Conservation (phyloP, 2,797 vertebrate genomes). For the Erethizon dorsatum region DNA sequence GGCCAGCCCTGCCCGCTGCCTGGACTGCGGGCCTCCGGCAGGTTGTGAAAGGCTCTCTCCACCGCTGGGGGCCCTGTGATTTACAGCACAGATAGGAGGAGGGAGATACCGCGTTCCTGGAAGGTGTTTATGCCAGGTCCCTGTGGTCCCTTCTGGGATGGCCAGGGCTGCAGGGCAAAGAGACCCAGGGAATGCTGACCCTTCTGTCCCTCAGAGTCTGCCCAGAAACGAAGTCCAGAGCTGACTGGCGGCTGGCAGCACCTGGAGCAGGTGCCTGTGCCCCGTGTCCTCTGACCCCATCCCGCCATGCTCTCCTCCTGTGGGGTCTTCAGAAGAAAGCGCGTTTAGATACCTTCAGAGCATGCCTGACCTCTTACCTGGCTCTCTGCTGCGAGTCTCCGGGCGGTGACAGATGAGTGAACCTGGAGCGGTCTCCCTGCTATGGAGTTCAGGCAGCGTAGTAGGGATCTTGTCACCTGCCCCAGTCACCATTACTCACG, state of each 20-base stretch:
- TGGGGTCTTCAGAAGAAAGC: not conserved
- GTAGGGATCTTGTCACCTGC: not conserved
- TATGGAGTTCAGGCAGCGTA: not conserved
- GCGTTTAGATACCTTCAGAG: conserved; percentile 8
- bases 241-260: not conserved
- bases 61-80: conserved; percentile 11
- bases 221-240: conserved; percentile 9
- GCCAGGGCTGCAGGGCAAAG: not conserved
- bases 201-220: not conserved
- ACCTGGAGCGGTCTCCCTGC: not conserved
- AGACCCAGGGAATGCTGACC: not conserved
- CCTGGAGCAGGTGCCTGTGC: not conserved
- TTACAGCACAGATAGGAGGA: not conserved
- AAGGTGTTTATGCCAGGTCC: not conserved
- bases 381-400: not conserved
- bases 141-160: not conserved
- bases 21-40: not conserved
- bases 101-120: not conserved
- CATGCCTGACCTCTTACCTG: not conserved
- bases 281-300: not conserved
- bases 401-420: not conserved
- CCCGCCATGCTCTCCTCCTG: not conserved
- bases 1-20: not conserved
- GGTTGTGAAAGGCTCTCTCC: conserved; percentile 33
- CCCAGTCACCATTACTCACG: not conserved